Evolutionary conservation across 1,140 invertebrate species (phyloP), one percentile per base, ranked within the genome.

Genomic region (Drosophila tani): DNA sequence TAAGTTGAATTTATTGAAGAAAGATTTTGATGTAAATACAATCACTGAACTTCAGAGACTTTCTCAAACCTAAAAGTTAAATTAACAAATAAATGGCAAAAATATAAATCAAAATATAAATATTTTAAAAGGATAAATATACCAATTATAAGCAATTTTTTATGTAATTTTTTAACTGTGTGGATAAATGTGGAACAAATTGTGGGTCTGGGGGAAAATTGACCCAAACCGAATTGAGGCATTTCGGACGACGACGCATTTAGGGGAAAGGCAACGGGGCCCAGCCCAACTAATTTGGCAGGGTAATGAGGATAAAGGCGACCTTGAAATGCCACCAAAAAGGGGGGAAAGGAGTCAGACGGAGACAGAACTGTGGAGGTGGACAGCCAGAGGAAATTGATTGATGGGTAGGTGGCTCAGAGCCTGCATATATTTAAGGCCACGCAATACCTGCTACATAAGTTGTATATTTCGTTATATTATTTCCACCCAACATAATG

Each of bases 211-310:
- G 43, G 12, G 24, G 45, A 64, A 78, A 75, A 74, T 49, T 67
- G 68, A 75, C 46, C 59, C 50, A 46, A 35, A 19, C 66, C 21
- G 27, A 64, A 70, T 41, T 46, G 74, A 76, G 68, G 74, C 53
- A 64, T 59, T 81, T 65, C 65, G 53, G 50, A 24, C 70, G 64
- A 45, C 75, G 82, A 85, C 82, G 73, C 78, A 85, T 83, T 84
- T 85, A 32, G 29, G 46, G 57, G 55, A 67, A 45, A 46, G 47
- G 45, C 68, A 47, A 14, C 19, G 43, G 49, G 35, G 74, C 77
- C 64, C 46, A 62, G 41, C 79, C 64, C 49, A 55, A 66, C 74
- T 77, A 57, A 77, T 77, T 77, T 77, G 21, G 21, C 49, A n/a
- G 73, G 73, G 50, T 82, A 78, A 65, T 66, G 43, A 58, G 82